Base-by-base conservation (phyloP, 2,888 invertebrate genomes). In the Conomelus anceps region DNA sequence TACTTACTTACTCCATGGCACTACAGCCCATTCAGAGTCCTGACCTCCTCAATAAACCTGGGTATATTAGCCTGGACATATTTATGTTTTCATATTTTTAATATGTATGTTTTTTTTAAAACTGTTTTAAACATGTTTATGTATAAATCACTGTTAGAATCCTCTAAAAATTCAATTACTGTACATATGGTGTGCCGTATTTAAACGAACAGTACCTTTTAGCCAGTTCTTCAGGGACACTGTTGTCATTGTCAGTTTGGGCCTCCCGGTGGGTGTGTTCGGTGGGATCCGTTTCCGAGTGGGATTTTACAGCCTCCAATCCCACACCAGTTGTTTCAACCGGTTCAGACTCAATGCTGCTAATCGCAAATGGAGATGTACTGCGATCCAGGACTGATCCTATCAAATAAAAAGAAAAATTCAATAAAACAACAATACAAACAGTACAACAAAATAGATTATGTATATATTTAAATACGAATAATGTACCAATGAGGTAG, bases 361-460 rank as follows among this genome's bases (percentile, higher is more conserved):
- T 84, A 22, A 90, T 88, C 24, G 63, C 88, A n/a, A 91, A 85
- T 0, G 91, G 91, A 17, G 91, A 91, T 34, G 91, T 91, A 29
- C 91, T 90, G 13, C 91, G 88, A 22, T 91, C 91, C 23, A 89
- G 63, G 11, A 29, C 89, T 84, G 29, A 23, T 3, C 41, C 89
- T 89, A 17, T 7, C n/a, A 26, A 90, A 22, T 63, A 11, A n/a
- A 26, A 90, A 63, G 7, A 29, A 86, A 11, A 11, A 88, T 20
- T 1, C 1, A 85, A 22, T 23, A 13, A n/a, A 85, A 63, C n/a
- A 85, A 22, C 20, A 23, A n/a, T 23, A 22, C 0, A 26, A 88
- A 24, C 22, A 3, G 3, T 22, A 34, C 20, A 84, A 22, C 23
- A 84, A 11, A 84, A 84, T 22, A 85, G 22, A 23, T 22, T 23